Conservation (phyloP, 2,888 invertebrate species). For the Helobdella robusta region DNA sequence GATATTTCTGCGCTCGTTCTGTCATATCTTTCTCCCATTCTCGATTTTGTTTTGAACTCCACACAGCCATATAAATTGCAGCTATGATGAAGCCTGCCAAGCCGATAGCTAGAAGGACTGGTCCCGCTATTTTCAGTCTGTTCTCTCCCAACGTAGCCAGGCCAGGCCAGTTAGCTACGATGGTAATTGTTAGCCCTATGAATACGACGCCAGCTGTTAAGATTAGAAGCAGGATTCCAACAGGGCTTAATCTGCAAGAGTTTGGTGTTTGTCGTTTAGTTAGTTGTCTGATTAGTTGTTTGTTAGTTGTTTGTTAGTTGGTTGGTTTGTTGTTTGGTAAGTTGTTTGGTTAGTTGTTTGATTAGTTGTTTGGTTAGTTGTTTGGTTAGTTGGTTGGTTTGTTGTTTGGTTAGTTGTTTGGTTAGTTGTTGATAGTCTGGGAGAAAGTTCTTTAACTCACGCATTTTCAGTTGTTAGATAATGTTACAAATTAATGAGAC, state of each 20-base stretch:
- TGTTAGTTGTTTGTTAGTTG: too few species aligned
- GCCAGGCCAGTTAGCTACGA: conserved; percentile 35
- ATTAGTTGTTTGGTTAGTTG: too few species aligned
- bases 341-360: too few species aligned
- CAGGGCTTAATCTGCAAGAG: conserved; percentile 29
- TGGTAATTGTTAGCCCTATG: conserved; percentile 35
- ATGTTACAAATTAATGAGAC: too few species aligned
- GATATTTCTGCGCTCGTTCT: conserved; percentile 13
- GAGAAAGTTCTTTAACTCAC: too few species aligned
- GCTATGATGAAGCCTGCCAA: conserved; percentile 27
- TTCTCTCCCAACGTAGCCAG: conserved; percentile 32
- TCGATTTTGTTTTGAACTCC: conserved; percentile 6
- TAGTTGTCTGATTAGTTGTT: too few species aligned
- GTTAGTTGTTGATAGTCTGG: too few species aligned
- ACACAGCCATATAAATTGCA: conserved; percentile 24
- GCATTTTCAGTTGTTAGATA: too few species aligned
- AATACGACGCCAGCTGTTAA: conserved; percentile 33
- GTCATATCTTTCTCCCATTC: conserved; percentile 24
- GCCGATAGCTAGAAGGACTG: conserved; percentile 32
- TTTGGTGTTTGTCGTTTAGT: neutral
- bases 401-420: too few species aligned
- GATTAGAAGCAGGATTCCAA: conserved; percentile 33
- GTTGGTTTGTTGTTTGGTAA: too few species aligned
- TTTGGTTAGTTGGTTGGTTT: too few species aligned
- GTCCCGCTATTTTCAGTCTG: conserved; percentile 34